phyloP scores from a whole-genome alignment of 2,888 invertebrate genomes.

The Diogma glabrata region DNA sequence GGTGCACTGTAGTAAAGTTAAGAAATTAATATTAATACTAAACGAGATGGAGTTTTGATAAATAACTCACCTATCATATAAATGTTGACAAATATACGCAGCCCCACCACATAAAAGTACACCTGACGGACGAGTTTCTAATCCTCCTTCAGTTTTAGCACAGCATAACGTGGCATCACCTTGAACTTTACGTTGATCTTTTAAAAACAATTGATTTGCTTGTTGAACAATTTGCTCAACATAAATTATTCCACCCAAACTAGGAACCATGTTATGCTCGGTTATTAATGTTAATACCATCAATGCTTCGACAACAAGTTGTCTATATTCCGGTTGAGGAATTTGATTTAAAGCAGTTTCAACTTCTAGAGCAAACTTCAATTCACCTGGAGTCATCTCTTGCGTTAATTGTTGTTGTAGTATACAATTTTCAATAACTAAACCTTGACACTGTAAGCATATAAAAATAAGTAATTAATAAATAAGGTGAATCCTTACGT shows the following conservation, averaged over 20 bases:
- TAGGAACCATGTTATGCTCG: constrained; percentile 69
- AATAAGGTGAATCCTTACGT: background rate
- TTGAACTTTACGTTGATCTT: constrained; percentile 84
- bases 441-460: constrained; percentile 66
- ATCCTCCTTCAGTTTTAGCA: constrained; percentile 57
- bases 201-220: constrained; percentile 89
- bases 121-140: constrained; percentile 46
- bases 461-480: constrained; percentile 1
- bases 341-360: constrained; percentile 95
- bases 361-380: constrained; percentile 95
- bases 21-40: background rate
- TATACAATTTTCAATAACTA: constrained; percentile 83
- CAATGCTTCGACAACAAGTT: constrained; percentile 90
- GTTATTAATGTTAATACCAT: constrained; percentile 90
- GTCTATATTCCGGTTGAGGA: constrained; percentile 96
- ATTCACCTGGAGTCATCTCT: constrained; percentile 98
- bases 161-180: constrained; percentile 93
- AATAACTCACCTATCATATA: too few relatives aligned
- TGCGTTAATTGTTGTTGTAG: constrained; percentile 87
- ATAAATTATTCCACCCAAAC: constrained; percentile 67
- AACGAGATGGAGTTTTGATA: constrained; percentile 21
- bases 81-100: constrained; percentile 89
- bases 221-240: constrained; percentile 88
- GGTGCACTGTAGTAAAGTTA: constrained; percentile 71
- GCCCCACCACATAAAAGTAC: constrained; percentile 80